Base-by-base conservation (phyloP, 1,140 invertebrate genomes). In the Drosophila virilis region DNA sequence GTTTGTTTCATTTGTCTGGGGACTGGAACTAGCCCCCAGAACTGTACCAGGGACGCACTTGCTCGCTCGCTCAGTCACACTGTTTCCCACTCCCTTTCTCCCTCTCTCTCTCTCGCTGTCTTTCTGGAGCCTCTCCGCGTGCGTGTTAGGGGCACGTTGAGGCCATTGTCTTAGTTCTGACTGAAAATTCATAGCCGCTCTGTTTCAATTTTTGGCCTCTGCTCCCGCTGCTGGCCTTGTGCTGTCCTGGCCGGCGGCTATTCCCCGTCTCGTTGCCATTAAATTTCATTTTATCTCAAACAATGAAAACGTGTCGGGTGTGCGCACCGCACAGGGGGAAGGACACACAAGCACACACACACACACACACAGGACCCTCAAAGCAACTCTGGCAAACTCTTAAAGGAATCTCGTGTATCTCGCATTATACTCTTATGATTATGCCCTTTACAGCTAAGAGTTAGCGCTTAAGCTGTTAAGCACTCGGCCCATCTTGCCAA, bases 231-330 rank as follows among this genome's bases (percentile, higher is more conserved):
- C 22, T 37, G 33, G n/a, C 28, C 13, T 38, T 32, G 13, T 15
- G 45, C 17, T 37, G 9, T 32, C 32, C 9, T 37, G 22, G 32
- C 32, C 33, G 43, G 9, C 12, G 42, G 15, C 13, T 74, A 40
- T 46, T 55, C 35, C 8, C 38, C 57, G 73, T 52, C 55, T 52
- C 45, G 42, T 69, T 60, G 84, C 79, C 84, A 88, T 88, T 83
- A 88, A 89, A 89, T 88, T 88, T 88, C 83, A 88, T 88, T 88
- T 83, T 88, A 88, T 83, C 43, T 59, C 73, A 83, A 88, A 77
- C 83, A 88, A 83, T 89, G 83, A 83, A 89, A 88, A 88, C 83
- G 83, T 89, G 83, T 88, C 59, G 73, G 43, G 57, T 51, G 35
- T 59, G 50, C 45, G 40, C 60, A 50, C 1, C 17, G 17, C 17